Conservation (phyloP, 2,113 vertebrate genomes). For the Ploceus nigricollis region DNA sequence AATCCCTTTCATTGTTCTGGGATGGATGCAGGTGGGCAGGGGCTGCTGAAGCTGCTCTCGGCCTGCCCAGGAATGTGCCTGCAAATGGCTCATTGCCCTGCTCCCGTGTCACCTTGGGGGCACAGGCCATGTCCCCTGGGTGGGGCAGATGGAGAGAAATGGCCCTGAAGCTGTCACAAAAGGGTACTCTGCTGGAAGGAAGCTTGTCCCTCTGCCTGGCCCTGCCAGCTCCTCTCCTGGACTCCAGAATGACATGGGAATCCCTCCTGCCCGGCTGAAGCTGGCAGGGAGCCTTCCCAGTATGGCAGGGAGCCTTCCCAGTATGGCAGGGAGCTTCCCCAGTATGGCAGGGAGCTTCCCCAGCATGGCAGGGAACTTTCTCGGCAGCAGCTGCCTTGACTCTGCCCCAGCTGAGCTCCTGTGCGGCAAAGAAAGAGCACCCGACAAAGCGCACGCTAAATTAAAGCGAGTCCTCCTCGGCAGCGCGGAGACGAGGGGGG, state of each 20-base stretch:
- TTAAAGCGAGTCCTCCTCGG: fast-evolving
- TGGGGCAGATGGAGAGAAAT: fast-evolving
- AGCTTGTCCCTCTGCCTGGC: background rate
- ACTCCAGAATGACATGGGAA: fast-evolving
- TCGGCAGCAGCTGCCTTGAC: background rate
- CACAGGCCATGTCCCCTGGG: background rate
- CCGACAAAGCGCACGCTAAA: background rate
- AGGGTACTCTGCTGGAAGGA: background rate
- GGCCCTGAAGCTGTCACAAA: background rate
- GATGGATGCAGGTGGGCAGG: background rate
- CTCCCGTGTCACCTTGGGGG: fast-evolving
- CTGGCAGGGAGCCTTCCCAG: background rate
- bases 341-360: too few relatives aligned
- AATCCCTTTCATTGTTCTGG: background rate
- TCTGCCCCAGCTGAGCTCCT: background rate
- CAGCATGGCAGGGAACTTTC: background rate
- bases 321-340: too few relatives aligned
- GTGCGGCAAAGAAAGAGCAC: background rate
- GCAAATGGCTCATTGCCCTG: fast-evolving
- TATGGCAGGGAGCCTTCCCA: fast-evolving
- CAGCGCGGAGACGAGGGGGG: background rate
- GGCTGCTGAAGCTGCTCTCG: background rate
- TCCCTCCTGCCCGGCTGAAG: background rate
- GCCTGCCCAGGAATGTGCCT: background rate
- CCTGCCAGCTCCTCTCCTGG: background rate